These are phyloP conservation scores for Perizoma affinitatum DNA, from an alignment of 2,888 invertebrate species.

Conservation along the genomic window DNA sequence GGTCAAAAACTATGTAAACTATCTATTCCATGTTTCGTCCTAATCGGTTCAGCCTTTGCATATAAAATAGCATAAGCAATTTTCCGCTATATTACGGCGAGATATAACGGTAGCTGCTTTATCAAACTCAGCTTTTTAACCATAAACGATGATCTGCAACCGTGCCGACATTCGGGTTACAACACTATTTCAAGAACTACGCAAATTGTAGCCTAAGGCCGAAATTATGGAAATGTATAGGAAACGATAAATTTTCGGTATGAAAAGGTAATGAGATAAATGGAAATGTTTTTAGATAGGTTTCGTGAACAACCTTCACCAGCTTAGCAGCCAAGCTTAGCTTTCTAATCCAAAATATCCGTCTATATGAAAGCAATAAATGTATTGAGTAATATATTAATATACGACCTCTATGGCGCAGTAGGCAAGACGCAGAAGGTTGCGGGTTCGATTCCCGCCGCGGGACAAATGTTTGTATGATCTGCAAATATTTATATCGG, in stretches of 20 bases:
- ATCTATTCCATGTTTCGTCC: not conserved
- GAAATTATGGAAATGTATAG: constrained; percentile 13
- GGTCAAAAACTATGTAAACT: too few relatives aligned
- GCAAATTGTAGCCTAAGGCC: constrained; percentile 24
- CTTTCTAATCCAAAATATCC: too few relatives aligned
- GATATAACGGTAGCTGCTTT: not conserved
- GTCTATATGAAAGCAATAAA: too few relatives aligned
- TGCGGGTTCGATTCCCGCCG: too few relatives aligned
- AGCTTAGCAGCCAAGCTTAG: too few relatives aligned
- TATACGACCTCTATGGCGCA: too few relatives aligned
- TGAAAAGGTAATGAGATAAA: constrained; percentile 16
- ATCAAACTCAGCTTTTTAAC: not conserved
- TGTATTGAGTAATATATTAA: too few relatives aligned
- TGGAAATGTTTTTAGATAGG: not conserved
- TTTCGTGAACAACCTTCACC: too few relatives aligned
- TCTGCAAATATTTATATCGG: too few relatives aligned
- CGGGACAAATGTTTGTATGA: too few relatives aligned
- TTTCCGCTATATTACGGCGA: not conserved
- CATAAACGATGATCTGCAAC: constrained; percentile 12
- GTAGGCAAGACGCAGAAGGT: too few relatives aligned
- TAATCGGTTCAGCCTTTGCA: not conserved
- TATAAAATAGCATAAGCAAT: too few relatives aligned
- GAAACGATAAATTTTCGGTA: constrained; percentile 18
- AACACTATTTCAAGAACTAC: constrained; percentile 18
- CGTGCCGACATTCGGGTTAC: constrained; percentile 16